These are phyloP conservation scores for Microcebus lehilahytsara DNA, from an alignment of 2,113 vertebrate genomes.

Conservation along the genomic window DNA sequence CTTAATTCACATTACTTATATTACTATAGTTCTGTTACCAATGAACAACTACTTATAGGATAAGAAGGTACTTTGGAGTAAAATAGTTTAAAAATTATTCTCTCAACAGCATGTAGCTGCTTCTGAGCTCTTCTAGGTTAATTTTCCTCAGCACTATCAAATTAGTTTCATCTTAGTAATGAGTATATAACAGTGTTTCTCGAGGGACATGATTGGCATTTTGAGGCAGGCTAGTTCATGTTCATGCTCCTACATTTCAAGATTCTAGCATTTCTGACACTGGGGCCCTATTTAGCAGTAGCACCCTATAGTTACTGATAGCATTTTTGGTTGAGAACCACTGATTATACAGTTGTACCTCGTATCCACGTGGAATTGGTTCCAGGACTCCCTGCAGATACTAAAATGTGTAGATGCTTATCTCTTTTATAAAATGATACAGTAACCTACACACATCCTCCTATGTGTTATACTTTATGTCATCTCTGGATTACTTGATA, in stretches of 20 bases:
- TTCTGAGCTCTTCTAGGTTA: background rate
- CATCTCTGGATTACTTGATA: background rate
- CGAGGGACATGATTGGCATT: background rate
- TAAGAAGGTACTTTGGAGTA: background rate
- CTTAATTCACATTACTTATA: constrained; percentile 20
- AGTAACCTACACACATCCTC: background rate
- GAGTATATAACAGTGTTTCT: background rate
- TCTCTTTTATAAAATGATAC: background rate
- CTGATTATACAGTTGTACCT: background rate
- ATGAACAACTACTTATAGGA: background rate
- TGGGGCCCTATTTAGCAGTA: background rate
- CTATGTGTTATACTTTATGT: background rate
- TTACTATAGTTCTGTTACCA: constrained; percentile 26
- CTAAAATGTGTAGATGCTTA: background rate
- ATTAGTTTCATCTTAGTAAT: constrained; percentile 35
- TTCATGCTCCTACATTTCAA: background rate
- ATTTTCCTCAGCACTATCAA: constrained; percentile 12
- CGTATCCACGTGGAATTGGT: background rate
- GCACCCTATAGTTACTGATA: background rate
- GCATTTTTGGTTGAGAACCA: background rate
- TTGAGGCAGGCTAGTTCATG: background rate
- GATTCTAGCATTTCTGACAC: background rate
- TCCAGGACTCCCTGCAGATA: background rate
- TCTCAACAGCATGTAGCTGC: background rate
- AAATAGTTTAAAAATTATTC: constrained; percentile 1